Conservation (phyloP, 2,797 vertebrate genomes). For the Neosilurus hyrtlii region DNA sequence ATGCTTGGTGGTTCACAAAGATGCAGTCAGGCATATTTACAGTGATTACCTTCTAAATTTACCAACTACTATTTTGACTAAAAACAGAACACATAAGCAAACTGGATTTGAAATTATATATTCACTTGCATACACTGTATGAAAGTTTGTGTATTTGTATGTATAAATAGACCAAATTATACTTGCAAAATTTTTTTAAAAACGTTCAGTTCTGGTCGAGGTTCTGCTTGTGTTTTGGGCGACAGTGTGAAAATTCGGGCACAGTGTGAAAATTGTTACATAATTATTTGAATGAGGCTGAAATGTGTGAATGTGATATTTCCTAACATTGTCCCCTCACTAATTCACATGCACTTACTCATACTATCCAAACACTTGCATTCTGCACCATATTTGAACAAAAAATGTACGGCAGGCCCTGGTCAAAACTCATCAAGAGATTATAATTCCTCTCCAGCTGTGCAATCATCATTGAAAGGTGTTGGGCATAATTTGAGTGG, state of each 20-base stretch:
- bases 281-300: constrained; percentile 32
- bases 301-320: constrained; percentile 42
- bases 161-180: constrained; percentile 6
- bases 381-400: constrained; percentile 34
- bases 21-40: not conserved
- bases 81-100: not conserved
- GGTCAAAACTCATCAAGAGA: constrained; percentile 58
- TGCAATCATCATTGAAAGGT: constrained; percentile 81
- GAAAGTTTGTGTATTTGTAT: not conserved
- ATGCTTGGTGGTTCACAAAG: not conserved
- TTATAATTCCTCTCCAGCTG: constrained; percentile 71
- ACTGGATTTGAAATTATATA: not conserved
- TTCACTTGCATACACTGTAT: not conserved
- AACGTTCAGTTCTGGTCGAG: not conserved
- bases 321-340: constrained; percentile 30
- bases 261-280: constrained; percentile 34
- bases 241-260: constrained; percentile 30
- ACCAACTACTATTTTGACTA: too few species aligned
- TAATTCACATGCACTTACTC: constrained; percentile 44
- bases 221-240: constrained; percentile 19
- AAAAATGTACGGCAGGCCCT: constrained; percentile 17
- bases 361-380: constrained; percentile 39
- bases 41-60: not conserved
- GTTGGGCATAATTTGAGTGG: constrained; percentile 77
- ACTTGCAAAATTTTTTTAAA: not conserved